A percentile compares a stretch with the other conserved stretches of the same genome.
Conservation (phyloP, 2,888 invertebrate genomes). For the Ditula angustiorana region DNA sequence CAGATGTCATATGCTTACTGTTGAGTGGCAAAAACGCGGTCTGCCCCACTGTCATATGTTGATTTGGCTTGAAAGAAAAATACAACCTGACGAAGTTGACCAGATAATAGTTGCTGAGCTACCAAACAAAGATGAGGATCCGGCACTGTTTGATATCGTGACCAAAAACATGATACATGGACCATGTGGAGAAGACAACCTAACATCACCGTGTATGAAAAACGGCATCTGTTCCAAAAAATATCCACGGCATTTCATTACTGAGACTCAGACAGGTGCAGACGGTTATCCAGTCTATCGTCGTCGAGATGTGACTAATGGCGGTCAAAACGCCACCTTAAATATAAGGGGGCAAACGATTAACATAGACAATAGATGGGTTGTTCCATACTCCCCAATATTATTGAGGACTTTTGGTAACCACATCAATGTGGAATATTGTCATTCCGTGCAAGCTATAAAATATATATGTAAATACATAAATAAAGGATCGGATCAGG, state of each 20-base stretch:
- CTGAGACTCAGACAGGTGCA: constrained; percentile 38
- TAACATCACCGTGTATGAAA: constrained; percentile 39
- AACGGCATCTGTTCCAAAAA: constrained; percentile 39
- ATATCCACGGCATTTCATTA: constrained; percentile 37
- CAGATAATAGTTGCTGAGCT: background rate
- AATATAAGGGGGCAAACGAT: background rate
- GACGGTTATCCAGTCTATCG: constrained; percentile 43
- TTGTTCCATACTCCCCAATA: constrained; percentile 44
- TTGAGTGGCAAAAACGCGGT: background rate
- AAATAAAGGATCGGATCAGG: constrained; percentile 46
- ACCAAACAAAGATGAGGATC: background rate
- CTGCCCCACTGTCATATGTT: constrained; percentile 25
- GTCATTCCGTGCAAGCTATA: constrained; percentile 61
- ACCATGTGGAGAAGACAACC: constrained; percentile 18
- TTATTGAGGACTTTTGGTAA: constrained; percentile 40
- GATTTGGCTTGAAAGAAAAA: constrained; percentile 51
- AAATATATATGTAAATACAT: constrained; percentile 52
- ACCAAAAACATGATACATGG: constrained; percentile 8
- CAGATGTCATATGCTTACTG: background rate
- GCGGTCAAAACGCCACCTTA: constrained; percentile 18
- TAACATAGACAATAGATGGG: constrained; percentile 42
- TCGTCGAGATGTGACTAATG: constrained; percentile 22
- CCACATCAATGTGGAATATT: constrained; percentile 55
- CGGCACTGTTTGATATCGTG: background rate
- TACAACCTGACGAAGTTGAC: background rate